phyloP scores from a whole-genome alignment of 2,888 invertebrate species.

The Frankliniella intonsa region DNA sequence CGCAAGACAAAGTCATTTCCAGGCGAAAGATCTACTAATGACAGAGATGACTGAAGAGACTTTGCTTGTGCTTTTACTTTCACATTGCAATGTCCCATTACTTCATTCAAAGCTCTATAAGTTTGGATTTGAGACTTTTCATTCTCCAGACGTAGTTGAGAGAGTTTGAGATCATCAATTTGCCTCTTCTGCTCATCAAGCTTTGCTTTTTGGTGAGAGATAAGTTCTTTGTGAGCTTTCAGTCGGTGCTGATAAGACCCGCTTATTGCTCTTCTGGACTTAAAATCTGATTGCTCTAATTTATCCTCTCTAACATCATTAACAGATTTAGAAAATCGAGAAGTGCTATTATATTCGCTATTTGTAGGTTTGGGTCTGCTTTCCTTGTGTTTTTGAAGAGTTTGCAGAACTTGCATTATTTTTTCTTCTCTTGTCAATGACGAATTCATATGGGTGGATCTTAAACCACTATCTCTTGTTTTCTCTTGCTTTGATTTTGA shows the following conservation, averaged over 20 bases:
- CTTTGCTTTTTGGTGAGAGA: conserved; percentile 22
- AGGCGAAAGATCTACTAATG: neutral
- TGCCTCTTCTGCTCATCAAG: conserved; percentile 25
- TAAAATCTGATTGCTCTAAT: neutral
- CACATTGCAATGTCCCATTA: conserved; percentile 7
- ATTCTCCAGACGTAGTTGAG: conserved; percentile 21
- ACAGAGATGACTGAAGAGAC: neutral
- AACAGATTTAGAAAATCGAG: neutral
- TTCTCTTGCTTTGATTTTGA: neutral
- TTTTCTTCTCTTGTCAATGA: neutral
- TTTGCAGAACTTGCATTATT: conserved; percentile 8
- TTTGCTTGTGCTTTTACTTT: conserved; percentile 28
- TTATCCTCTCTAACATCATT: conserved; percentile 19
- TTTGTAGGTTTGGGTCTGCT: neutral
- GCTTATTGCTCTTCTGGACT: conserved; percentile 1
- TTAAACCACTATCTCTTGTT: neutral
- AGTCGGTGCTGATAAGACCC: conserved; percentile 18
- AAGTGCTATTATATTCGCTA: neutral
- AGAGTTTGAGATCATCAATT: conserved; percentile 28
- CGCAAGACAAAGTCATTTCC: conserved; percentile 28
- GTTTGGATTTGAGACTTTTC: conserved; percentile 28
- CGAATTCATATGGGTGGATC: neutral
- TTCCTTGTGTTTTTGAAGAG: conserved; percentile 28
- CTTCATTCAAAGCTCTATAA: conserved; percentile 8
- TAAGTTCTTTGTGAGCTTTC: conserved; percentile 30